A percentile compares a stretch with the other conserved stretches of the same genome.
Evolutionary conservation across 2,113 vertebrate species (phyloP).

Genomic region (Alces alces): DNA sequence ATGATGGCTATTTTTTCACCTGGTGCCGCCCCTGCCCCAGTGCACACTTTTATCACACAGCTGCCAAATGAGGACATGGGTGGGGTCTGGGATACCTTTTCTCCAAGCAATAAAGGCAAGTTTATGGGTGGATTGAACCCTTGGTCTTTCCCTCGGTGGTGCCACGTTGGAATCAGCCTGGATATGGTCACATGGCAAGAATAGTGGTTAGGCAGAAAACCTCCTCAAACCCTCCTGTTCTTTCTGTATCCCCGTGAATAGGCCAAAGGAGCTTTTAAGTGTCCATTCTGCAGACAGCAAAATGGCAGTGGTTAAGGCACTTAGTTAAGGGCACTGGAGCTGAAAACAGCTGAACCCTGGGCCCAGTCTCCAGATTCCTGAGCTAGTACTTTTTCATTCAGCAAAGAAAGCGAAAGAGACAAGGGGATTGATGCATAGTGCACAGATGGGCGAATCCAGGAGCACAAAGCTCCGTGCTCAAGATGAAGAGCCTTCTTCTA

Average conservation of each 20-base stretch:
- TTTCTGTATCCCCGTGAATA: neutral
- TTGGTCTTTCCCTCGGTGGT: neutral
- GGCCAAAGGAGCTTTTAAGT: neutral
- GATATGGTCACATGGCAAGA: neutral
- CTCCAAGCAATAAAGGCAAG: neutral
- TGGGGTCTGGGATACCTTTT: neutral
- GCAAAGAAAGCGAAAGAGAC: slow-evolving; percentile 23
- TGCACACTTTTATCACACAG: neutral
- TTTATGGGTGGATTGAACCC: neutral
- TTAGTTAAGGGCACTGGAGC: neutral
- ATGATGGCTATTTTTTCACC: neutral
- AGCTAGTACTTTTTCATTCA: neutral
- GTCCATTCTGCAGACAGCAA: neutral
- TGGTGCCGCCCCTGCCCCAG: neutral
- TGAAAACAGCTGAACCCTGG: neutral
- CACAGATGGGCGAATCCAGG: neutral
- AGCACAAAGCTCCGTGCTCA: slow-evolving; percentile 15
- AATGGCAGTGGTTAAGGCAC: neutral
- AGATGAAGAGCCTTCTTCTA: slow-evolving; percentile 35
- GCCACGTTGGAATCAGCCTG: neutral
- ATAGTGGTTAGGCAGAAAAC: neutral
- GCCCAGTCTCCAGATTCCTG: neutral
- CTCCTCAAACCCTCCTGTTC: neutral
- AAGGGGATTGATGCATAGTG: neutral
- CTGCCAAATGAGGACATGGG: neutral